Evolutionary conservation across 1,140 invertebrate genomes (phyloP).

Genomic region (Microvelia longipes): DNA sequence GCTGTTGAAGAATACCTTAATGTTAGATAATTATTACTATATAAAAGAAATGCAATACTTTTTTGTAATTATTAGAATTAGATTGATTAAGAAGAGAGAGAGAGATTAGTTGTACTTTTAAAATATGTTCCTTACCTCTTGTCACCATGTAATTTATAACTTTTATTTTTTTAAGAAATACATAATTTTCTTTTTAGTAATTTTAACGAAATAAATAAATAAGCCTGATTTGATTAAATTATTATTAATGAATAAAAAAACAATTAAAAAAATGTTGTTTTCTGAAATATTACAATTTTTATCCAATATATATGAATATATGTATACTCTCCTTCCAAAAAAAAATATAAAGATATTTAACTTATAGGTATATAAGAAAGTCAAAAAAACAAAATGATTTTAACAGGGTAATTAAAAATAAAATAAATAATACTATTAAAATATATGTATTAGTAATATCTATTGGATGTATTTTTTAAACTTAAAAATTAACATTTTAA

Average conservation of each 20-base stretch:
- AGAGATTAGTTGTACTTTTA: neutral
- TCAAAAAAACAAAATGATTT: no score
- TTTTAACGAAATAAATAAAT: neutral
- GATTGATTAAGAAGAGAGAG: neutral
- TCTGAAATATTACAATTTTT: no score
- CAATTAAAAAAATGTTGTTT: neutral
- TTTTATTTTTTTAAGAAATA: slow-evolving; percentile 15
- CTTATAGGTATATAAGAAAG: no score
- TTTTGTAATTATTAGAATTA: slow-evolving; percentile 13
- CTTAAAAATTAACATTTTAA: no score
- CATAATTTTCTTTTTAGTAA: neutral
- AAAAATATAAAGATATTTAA: no score
- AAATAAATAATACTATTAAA: no score
- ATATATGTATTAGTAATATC: no score
- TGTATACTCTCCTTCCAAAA: neutral
- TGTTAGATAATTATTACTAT: neutral
- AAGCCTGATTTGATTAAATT: neutral
- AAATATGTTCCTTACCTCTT: slow-evolving; percentile 17
- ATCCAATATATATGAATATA: neutral
- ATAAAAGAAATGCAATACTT: slow-evolving; percentile 10
- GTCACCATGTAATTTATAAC: slow-evolving; percentile 12
- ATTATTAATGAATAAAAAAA: neutral
- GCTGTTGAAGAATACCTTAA: neutral
- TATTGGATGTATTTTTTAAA: no score
- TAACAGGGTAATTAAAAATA: no score